phyloP scores from a whole-genome alignment of 2,888 invertebrate genomes.

The Crossocerus cetratus region DNA sequence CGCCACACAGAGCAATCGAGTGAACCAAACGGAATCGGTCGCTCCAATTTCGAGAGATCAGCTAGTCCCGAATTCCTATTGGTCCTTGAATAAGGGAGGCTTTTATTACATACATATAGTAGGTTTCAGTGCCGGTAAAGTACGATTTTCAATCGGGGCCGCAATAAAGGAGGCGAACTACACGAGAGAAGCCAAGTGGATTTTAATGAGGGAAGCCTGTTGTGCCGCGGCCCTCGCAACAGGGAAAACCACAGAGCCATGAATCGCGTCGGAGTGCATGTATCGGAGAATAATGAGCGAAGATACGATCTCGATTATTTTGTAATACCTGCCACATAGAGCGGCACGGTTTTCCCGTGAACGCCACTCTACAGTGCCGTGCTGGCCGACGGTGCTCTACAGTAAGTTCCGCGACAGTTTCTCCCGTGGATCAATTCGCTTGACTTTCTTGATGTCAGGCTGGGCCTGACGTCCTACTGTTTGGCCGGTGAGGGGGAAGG shows the following conservation, averaged over 20 bases:
- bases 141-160: no score
- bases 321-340: slow-evolving; percentile 7
- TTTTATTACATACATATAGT: no score
- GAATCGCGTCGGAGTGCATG: slow-evolving; percentile 30
- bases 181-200: not conserved
- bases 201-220: slow-evolving; percentile 5
- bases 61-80: no score
- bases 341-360: not conserved
- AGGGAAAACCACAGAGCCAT: slow-evolving; percentile 43
- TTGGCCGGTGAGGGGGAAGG: not conserved
- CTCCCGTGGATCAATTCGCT: not conserved
- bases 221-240: slow-evolving; percentile 29
- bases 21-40: no score
- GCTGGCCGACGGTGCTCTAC: not conserved
- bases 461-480: no score
- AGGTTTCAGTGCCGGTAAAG: no score
- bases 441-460: no score
- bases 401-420: not conserved
- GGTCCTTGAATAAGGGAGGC: no score
- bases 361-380: not conserved
- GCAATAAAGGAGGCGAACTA: no score
- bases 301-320: slow-evolving; percentile 33
- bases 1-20: no score
- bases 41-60: no score
- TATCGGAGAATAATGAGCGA: slow-evolving; percentile 33